Conservation (phyloP, 2,113 vertebrate species). For the Aptenodytes forsteri region DNA sequence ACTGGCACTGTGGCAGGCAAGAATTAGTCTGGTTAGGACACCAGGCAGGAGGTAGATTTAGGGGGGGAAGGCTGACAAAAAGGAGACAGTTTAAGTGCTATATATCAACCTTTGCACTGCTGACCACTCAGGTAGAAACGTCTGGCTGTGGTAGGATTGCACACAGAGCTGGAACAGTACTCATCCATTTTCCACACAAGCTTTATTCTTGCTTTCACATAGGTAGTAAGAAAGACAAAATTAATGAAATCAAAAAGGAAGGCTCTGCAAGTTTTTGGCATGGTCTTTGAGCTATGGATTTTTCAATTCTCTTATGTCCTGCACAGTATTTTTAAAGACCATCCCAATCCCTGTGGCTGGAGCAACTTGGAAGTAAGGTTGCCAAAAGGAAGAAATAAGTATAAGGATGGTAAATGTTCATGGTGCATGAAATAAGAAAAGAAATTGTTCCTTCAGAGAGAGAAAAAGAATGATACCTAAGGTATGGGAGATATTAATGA, state of each 20-base stretch:
- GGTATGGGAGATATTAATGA: neutral
- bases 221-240: neutral
- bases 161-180: neutral
- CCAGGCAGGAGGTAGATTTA: neutral
- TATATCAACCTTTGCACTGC: neutral
- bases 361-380: neutral
- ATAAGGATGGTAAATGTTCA: neutral
- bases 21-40: neutral
- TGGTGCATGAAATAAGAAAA: neutral
- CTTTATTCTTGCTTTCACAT: neutral
- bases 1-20: neutral
- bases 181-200: neutral
- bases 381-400: neutral
- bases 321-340: neutral
- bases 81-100: neutral
- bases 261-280: neutral
- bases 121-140: neutral
- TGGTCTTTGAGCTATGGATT: neutral
- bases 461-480: neutral
- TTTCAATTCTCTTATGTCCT: neutral
- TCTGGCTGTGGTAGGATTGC: neutral
- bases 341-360: neutral
- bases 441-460: neutral
- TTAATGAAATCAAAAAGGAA: neutral
- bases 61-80: neutral